Conservation (phyloP, 1,140 invertebrate species). For the Lasioglossum albipes region DNA sequence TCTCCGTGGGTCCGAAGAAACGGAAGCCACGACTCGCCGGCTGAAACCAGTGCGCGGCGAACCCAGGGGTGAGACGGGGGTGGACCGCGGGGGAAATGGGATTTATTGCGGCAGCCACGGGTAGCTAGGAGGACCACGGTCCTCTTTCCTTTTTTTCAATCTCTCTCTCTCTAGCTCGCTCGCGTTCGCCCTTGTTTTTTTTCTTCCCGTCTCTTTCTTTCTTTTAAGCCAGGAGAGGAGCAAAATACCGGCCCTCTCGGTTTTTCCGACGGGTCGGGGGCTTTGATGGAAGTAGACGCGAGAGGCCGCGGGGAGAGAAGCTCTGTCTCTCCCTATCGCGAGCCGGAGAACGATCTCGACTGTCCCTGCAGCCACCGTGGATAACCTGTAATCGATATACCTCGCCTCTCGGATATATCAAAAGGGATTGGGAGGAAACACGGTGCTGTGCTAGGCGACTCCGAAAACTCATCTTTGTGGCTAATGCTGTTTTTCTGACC, state of each 20-base stretch:
- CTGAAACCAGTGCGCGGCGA: neutral
- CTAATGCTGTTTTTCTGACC: too few relatives aligned
- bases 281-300: neutral
- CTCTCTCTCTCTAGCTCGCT: neutral
- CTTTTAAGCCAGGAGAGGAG: neutral
- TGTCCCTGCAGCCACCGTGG: neutral
- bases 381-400: constrained; percentile 8
- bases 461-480: too few relatives aligned
- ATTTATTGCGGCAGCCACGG: constrained; percentile 13
- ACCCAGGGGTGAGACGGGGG: neutral
- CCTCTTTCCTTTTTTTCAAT: neutral
- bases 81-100: neutral
- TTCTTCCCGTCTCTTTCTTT: neutral
- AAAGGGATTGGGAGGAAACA: too few relatives aligned
- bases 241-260: constrained; percentile 1
- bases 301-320: neutral
- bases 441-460: too few relatives aligned
- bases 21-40: neutral
- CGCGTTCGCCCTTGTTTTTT: neutral
- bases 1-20: constrained; percentile 9
- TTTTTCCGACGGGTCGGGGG: neutral
- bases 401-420: neutral
- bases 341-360: neutral
- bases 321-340: neutral
- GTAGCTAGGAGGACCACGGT: neutral